Evolutionary conservation across 1,140 invertebrate species (phyloP), one percentile per base, ranked within the genome.

Genomic region (Cydia amplana): DNA sequence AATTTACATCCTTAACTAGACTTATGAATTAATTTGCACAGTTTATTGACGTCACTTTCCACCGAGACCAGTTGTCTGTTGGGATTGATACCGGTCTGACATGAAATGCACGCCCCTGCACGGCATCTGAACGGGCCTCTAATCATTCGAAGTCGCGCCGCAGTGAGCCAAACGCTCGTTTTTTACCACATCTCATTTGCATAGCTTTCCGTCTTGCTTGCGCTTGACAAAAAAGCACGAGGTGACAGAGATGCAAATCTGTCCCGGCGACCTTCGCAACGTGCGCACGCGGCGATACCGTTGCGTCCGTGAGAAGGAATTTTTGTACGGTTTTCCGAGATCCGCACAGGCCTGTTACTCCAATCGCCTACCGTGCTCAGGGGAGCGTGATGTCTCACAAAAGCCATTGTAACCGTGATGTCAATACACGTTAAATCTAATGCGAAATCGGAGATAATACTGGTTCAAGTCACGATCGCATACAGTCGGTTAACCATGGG

Each of bases 301-400:
- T 90, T 86, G 85, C 75, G 84, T 77, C 83, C 84, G 86, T 85
- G 83, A 87, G 86, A 87, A 86, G 82, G 82, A 84, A 88, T 88
- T 88, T 85, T 86, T 88, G 80, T 81, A 77, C 75, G 82, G 76
- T 83, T 83, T 80, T 75, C 43, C 46, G 12, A 70, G 72, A n/a
- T 73, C 73, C 74, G 74, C 78, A 82, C 80, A 81, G 81, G 79
- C 77, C 14, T 43, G 72, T 12, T 23, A 12, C 10, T 60, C 18
- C 20, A 60, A 23, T 23, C 18, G 55, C 18, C 20, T 23, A 23
- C 6, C 7, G 51, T 18, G 16, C 7, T 55, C n/a, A 55, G 40
- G 49, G 4, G 49, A 51, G 16, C 49, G n/a, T 51, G n/a, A 51
- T 7, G 16, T 5, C 4, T 49, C 46, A n/a, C 4, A n/a, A 49